phyloP scores from a whole-genome alignment of 2,888 invertebrate genomes.

The Esperia sulphurella region DNA sequence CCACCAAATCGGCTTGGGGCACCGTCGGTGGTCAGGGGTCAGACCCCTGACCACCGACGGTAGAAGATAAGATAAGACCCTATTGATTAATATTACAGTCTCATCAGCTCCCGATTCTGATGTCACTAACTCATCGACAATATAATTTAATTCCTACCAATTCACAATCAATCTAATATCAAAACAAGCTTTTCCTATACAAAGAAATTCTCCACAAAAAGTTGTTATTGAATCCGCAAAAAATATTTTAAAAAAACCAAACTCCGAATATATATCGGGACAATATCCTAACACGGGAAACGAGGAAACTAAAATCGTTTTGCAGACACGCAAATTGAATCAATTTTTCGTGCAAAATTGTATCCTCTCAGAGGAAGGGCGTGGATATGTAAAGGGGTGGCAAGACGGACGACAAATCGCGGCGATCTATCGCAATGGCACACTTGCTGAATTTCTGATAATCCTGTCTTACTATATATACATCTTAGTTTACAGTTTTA shows the following conservation, averaged over 20 bases:
- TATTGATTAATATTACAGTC: too few species aligned
- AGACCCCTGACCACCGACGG: too few species aligned
- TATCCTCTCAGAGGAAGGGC: conserved; percentile 7
- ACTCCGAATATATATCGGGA: conserved; percentile 6
- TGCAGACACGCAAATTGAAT: conserved; percentile 15
- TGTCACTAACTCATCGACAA: too few species aligned
- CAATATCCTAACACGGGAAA: not conserved
- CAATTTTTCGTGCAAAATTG: conserved; percentile 17
- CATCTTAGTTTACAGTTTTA: too few species aligned
- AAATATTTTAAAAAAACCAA: conserved; percentile 9
- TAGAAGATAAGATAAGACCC: too few species aligned
- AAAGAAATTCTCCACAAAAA: not conserved
- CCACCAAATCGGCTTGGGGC: too few species aligned
- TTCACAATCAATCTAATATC: too few species aligned
- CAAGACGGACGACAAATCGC: not conserved
- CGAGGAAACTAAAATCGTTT: conserved; percentile 14
- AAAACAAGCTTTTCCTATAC: not conserved
- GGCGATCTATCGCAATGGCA: not conserved
- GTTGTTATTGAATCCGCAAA: conserved; percentile 7
- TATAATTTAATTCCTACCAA: too few species aligned
- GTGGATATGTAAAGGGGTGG: not conserved
- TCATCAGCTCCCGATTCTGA: too few species aligned
- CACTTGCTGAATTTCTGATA: too few species aligned
- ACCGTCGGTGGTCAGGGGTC: too few species aligned
- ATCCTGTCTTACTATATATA: too few species aligned